These are phyloP conservation scores for Daboia siamensis DNA, from an alignment of 2,113 vertebrate species.

Conservation along the genomic window DNA sequence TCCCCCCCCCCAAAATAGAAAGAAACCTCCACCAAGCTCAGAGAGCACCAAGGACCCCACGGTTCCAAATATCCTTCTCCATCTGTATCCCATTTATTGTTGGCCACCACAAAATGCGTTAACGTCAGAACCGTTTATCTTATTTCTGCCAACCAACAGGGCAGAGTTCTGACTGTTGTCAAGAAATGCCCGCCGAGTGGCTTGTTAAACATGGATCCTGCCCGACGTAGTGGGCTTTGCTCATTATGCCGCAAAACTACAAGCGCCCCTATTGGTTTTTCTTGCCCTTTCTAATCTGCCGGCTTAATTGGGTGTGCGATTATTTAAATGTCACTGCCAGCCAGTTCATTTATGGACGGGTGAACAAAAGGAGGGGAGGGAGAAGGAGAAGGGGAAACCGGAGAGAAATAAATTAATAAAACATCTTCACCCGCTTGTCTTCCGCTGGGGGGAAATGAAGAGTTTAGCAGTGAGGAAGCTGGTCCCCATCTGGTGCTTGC, in stretches of 20 bases:
- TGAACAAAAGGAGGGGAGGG: neutral
- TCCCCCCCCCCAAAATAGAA: too few species aligned
- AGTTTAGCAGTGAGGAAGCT: conserved; percentile 2
- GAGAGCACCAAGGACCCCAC: neutral
- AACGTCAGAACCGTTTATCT: neutral
- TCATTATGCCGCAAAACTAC: neutral
- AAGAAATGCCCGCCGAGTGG: neutral
- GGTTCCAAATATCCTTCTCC: neutral
- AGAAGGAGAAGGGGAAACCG: neutral
- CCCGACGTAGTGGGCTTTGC: neutral
- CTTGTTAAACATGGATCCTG: neutral
- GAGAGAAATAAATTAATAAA: conserved; percentile 13
- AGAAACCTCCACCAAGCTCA: too few species aligned
- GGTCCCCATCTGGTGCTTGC: conserved; percentile 26
- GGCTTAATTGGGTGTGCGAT: conserved; percentile 17
- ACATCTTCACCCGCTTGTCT: neutral
- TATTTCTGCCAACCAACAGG: neutral
- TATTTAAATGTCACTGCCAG: conserved; percentile 19
- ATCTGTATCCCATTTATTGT: neutral
- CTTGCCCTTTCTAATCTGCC: neutral
- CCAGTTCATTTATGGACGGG: neutral
- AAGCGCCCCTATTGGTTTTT: neutral
- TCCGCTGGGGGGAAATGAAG: conserved; percentile 10
- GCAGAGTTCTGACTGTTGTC: too few species aligned
- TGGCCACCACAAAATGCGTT: neutral